Percentiles rank a stretch among this genome's conserved stretches.
phyloP scores from a whole-genome alignment of 2,888 invertebrate species.

The Drosophila merina region DNA sequence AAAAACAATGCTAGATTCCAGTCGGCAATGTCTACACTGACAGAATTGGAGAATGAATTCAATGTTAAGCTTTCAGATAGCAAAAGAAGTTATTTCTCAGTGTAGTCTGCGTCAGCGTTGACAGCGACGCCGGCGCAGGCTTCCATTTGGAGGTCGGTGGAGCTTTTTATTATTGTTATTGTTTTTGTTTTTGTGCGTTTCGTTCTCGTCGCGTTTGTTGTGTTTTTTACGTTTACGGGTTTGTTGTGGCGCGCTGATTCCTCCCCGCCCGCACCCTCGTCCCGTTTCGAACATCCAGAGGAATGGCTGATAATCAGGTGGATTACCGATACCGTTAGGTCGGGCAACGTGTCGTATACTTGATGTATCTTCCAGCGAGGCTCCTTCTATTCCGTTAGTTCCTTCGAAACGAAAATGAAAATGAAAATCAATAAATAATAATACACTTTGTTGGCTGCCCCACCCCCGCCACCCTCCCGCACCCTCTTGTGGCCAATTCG shows the following conservation, averaged over 20 bases:
- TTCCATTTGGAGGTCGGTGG: slow-evolving; percentile 37
- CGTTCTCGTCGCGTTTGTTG: slow-evolving; percentile 34
- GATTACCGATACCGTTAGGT: background rate
- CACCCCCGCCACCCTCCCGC: background rate
- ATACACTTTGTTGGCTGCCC: slow-evolving; percentile 64
- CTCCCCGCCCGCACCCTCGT: background rate
- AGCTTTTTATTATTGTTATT: slow-evolving; percentile 36
- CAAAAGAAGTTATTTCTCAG: background rate
- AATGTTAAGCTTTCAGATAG: too few species aligned
- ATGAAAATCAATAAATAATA: slow-evolving; percentile 77
- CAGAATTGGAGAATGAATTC: background rate
- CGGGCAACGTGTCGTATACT: slow-evolving; percentile 1
- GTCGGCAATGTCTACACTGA: slow-evolving; percentile 21
- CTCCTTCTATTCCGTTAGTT: too few species aligned
- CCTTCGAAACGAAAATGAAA: background rate
- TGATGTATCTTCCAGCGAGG: background rate
- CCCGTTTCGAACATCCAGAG: slow-evolving; percentile 21
- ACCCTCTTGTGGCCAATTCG: slow-evolving; percentile 14
- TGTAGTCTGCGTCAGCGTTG: slow-evolving; percentile 17
- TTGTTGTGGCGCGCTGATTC: slow-evolving; percentile 75
- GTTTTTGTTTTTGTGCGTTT: slow-evolving; percentile 45
- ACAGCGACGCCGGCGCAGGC: background rate
- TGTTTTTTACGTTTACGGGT: slow-evolving; percentile 40
- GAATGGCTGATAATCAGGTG: slow-evolving; percentile 34
- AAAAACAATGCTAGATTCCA: slow-evolving; percentile 24